Percentiles rank a stretch among this genome's conserved stretches.
Conservation (phyloP, 1,140 invertebrate genomes). For the Cryptotermes secundus region DNA sequence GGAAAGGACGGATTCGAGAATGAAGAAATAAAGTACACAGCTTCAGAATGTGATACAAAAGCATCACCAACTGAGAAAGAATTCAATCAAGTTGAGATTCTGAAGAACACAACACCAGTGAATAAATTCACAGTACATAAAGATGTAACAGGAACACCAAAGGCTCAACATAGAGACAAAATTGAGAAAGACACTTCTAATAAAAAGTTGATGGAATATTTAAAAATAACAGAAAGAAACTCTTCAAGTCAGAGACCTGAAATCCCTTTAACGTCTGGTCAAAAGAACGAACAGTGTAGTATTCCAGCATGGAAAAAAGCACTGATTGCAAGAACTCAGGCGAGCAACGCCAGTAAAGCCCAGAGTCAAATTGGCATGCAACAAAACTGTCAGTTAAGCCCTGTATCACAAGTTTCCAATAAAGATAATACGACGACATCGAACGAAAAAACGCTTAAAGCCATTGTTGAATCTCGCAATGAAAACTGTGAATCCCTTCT, state of each 20-base stretch:
- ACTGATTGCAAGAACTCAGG: not conserved
- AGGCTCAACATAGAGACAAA: not conserved
- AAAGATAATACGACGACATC: too few species aligned
- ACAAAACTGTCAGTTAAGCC: not conserved
- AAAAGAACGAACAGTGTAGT: not conserved
- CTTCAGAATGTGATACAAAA: not conserved
- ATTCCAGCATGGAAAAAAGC: conserved; percentile 7
- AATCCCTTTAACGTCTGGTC: not conserved
- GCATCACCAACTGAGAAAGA: not conserved
- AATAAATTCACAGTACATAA: not conserved
- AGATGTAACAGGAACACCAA: not conserved
- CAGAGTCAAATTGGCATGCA: not conserved
- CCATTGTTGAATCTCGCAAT: too few species aligned
- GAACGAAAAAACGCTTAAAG: too few species aligned
- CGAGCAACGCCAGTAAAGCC: not conserved
- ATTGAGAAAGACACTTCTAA: not conserved
- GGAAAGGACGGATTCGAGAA: not conserved
- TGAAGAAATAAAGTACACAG: not conserved
- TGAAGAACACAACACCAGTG: not conserved
- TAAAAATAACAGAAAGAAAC: not conserved
- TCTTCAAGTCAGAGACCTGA: not conserved
- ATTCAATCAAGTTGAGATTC: not conserved
- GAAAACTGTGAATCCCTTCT: too few species aligned
- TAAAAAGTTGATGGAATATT: not conserved
- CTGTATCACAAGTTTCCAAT: too few species aligned